Evolutionary conservation across 2,888 invertebrate genomes (phyloP).

Genomic region (Phengaris alcon): DNA sequence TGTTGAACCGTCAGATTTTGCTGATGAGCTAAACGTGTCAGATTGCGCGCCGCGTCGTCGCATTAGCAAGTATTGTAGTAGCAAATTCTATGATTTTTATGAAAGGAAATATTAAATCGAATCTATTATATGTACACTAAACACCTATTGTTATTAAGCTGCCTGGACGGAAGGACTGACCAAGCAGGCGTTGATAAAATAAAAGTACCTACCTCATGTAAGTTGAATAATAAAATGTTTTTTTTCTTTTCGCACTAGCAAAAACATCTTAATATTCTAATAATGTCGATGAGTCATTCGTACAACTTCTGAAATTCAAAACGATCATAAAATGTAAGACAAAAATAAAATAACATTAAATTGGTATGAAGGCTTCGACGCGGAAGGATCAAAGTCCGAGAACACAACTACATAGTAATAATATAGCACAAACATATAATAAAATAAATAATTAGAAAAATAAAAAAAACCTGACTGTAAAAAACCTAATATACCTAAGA

Average conservation of each 20-base stretch:
- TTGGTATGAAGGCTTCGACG: neutral
- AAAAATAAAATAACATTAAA: neutral
- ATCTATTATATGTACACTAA: too few species aligned
- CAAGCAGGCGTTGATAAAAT: neutral
- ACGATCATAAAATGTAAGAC: neutral
- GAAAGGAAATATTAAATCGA: too few species aligned
- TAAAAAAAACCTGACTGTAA: too few species aligned
- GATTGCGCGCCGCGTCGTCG: too few species aligned
- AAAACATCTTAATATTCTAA: neutral
- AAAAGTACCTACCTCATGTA: neutral
- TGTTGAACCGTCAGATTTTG: too few species aligned
- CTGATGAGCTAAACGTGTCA: too few species aligned
- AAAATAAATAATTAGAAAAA: too few species aligned
- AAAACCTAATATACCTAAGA: too few species aligned
- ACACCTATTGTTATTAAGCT: neutral
- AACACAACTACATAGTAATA: neutral
- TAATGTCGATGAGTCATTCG: neutral
- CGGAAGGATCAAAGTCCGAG: slow-evolving; percentile 4
- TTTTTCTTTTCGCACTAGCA: neutral
- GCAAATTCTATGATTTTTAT: too few species aligned
- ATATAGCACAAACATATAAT: neutral
- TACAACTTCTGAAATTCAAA: neutral
- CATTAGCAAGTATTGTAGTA: too few species aligned
- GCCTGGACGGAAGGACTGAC: neutral
- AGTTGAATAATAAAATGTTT: neutral